Evolutionary conservation across 2,113 vertebrate genomes (phyloP), one percentile per base, ranked within the genome.

Genomic region (Damaliscus lunatus): DNA sequence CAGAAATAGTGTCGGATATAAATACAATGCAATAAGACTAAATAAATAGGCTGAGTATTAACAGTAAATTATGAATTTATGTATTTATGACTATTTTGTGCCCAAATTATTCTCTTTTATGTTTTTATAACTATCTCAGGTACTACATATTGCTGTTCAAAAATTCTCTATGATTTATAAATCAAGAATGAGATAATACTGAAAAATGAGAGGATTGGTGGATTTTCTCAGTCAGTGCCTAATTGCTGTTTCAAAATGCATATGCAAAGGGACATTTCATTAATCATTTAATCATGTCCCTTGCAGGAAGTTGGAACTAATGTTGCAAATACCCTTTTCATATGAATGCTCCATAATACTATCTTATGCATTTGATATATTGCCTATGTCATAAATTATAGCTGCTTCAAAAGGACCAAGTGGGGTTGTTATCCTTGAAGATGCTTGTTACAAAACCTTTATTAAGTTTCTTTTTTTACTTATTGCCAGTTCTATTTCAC

Each of bases 241-340:
- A 99, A 99, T 99, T 99, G 99, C 99, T 99, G 99, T 99, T 99
- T 99, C 99, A 99, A 99, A 99, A 99, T 99, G 99, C 99, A 99
- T 99, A 99, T 99, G 99, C 99, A 99, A 99, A 99, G 99, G 99
- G 99, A 99, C 99, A 99, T 99, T 99, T 99, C 99, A 99, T 99
- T 99, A 99, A 99, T 99, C 99, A 99, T 99, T 99, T 99, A 99
- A 99, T 99, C 99, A 99, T 99, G 99, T 99, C 99, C 99, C 99
- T 99, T 77, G 99, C 99, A 99, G 99, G 99, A 99, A 99, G 99
- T 99, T 99, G 99, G 99, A 99, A 99, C 99, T 99, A 99, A 99
- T 99, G 99, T 99, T 99, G 99, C 99, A 99, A 99, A 99, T 99
- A 99, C 99, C 99, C 99, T 99, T 99, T 99, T 99, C 99, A 99